Percentiles rank a stretch among this genome's conserved stretches.
phyloP scores from a whole-genome alignment of 35 echinoderm and acorn worm species.

The Apostichopus japonicus region DNA sequence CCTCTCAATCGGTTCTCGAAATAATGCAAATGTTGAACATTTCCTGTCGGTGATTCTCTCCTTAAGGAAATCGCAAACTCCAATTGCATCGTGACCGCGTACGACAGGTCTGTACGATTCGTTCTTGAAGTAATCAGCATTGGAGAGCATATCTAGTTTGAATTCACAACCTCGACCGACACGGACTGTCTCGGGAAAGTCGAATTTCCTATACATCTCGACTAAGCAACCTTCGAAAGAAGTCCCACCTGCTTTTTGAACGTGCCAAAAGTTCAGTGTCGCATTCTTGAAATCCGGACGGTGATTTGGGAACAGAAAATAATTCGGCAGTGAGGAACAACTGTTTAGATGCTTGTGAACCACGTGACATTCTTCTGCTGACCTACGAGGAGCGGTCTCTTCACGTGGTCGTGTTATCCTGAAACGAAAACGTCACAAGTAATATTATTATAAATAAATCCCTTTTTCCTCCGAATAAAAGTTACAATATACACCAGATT shows the following conservation, averaged over 20 bases:
- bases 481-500: too few species aligned
- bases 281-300: background rate
- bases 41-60: background rate
- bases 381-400: too few species aligned
- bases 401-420: too few species aligned
- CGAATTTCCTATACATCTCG: background rate
- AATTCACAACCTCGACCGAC: background rate
- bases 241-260: conserved; percentile 3
- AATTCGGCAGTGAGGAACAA: background rate
- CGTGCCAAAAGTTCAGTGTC: conserved; percentile 1
- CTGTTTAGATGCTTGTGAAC: background rate
- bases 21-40: conserved; percentile 7
- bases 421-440: too few species aligned
- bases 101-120: background rate
- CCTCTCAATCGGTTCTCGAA: conserved; percentile 28
- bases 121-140: background rate
- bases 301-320: background rate
- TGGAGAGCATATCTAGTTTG: background rate
- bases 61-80: conserved; percentile 11
- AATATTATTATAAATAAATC: too few species aligned
- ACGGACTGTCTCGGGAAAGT: background rate
- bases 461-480: too few species aligned
- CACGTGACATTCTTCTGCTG: background rate
- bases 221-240: background rate
- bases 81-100: conserved; percentile 2